Evolutionary conservation across 2,888 invertebrate species (phyloP), one percentile per base, ranked within the genome.

Genomic region (Coecobrya sp.): DNA sequence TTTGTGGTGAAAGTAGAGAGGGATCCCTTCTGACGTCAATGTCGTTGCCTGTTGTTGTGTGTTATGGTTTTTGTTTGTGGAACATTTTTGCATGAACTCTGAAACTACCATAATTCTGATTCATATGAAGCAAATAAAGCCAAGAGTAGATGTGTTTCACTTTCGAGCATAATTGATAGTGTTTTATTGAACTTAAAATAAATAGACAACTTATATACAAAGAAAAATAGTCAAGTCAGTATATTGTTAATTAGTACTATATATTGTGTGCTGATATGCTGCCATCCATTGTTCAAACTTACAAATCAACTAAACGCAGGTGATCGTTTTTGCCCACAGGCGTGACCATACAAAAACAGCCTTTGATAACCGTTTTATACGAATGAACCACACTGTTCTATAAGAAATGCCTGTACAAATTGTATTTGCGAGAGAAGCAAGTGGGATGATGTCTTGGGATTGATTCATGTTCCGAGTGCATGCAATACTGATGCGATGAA

Each of bases 21-120:
- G 76, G n/a, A 30, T 68, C 59, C 79, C 86, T 90, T 90, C 90
- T 90, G 90, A 90, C 90, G 90, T 90, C 90, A 90, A 90, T 86
- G 79, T 90, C 90, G 90, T 90, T 90, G 86, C 90, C 90, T 90
- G 62, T 89, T 89, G 73, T 85, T 86, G 22, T 73, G 22, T 73
- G 27, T 82, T 73, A 73, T 89, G 84, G 55, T 76, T 25, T 79
- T 36, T 65, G 62, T 36, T 88, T 59, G 42, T 59, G 81, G n/a
- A 10, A 81, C n/a, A 55, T 30, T 55, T 13, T 30, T 76, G 25
- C 45, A 59, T 59, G 59, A 59, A 73, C 36, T 42, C 1, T 73
- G 11, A 36, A 73, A 42, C n/a, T 0, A 19, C n/a, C n/a, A 8
- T 42, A 73, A 10, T 13, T 13, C 10, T 49, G 13, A 7, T 49